A percentile compares a stretch with the other conserved stretches of the same genome.
Evolutionary conservation across 2,113 vertebrate genomes (phyloP).

Genomic region (Oreochromis tanganicae): DNA sequence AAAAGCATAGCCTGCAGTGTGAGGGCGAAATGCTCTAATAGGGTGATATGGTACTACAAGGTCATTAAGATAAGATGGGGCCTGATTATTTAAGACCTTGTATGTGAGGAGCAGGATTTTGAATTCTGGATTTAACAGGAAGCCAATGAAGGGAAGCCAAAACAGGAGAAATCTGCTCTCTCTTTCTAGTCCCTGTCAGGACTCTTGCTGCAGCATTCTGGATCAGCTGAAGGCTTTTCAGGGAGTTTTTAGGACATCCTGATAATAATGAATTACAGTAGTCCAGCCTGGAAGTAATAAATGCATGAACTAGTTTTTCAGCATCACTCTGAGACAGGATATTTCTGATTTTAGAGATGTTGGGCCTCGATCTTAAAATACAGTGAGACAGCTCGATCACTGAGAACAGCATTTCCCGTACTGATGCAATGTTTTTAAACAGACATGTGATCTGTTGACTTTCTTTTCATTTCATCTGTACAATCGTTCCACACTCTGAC

Average conservation of each 20-base stretch:
- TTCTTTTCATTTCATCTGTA: neutral
- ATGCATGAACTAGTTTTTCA: neutral
- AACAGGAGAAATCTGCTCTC: accelerated
- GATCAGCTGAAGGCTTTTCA: accelerated
- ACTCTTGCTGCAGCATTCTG: neutral
- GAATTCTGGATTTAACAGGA: neutral
- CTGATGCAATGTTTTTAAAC: neutral
- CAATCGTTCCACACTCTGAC: neutral
- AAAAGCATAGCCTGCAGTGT: accelerated
- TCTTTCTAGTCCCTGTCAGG: neutral
- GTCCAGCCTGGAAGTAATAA: neutral
- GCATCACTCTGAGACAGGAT: neutral
- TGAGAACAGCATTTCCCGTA: neutral
- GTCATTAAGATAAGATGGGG: neutral
- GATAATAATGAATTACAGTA: neutral
- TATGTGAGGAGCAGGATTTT: neutral
- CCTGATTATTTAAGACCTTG: neutral
- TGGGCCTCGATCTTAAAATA: neutral
- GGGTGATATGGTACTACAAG: neutral
- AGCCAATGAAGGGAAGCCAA: neutral
- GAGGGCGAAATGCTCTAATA: neutral
- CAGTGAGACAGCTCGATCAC: neutral
- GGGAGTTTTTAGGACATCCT: accelerated
- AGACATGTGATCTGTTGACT: neutral
- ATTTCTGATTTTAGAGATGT: neutral